A percentile compares a stretch with the other conserved stretches of the same genome.
phyloP scores from a whole-genome alignment of 2,113 vertebrate species.

The Glaucidium brasilianum region DNA sequence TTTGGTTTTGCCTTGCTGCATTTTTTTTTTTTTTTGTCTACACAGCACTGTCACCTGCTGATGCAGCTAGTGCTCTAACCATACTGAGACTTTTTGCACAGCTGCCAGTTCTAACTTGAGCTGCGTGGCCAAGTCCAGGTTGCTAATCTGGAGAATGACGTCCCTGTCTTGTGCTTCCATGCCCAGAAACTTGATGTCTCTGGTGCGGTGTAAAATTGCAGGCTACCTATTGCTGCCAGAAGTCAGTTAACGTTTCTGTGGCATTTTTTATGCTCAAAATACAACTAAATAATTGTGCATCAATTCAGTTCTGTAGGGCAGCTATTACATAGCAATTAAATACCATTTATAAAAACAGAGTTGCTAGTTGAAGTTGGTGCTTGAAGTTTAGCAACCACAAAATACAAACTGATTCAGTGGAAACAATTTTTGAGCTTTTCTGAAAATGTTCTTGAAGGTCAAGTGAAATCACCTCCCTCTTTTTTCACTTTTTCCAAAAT shows the following conservation, averaged over 20 bases:
- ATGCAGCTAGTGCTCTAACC: constrained; percentile 20
- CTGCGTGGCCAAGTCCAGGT: constrained; percentile 54
- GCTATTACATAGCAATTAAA: neutral
- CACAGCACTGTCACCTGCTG: constrained; percentile 48
- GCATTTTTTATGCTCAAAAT: neutral
- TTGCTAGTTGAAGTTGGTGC: neutral
- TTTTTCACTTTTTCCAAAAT: neutral
- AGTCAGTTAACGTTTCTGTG: constrained; percentile 4
- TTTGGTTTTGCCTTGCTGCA: constrained; percentile 58
- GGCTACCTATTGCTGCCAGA: constrained; percentile 29
- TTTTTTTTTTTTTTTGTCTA: constrained; percentile 46
- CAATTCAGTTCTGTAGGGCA: neutral
- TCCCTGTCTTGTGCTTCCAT: constrained; percentile 62
- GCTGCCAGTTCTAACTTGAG: constrained; percentile 68
- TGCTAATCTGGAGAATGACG: constrained; percentile 73
- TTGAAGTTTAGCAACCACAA: neutral
- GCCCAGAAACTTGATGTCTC: constrained; percentile 46
- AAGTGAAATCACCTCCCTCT: neutral
- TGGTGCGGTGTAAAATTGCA: constrained; percentile 26
- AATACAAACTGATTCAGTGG: neutral
- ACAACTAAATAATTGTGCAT: neutral
- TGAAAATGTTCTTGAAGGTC: neutral
- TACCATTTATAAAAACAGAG: neutral
- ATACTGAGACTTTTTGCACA: constrained; percentile 16
- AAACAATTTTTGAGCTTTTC: neutral